Percentiles rank a stretch among this genome's conserved stretches.
Conservation (phyloP, 1,140 invertebrate species). For the Eulimnadia texana region DNA sequence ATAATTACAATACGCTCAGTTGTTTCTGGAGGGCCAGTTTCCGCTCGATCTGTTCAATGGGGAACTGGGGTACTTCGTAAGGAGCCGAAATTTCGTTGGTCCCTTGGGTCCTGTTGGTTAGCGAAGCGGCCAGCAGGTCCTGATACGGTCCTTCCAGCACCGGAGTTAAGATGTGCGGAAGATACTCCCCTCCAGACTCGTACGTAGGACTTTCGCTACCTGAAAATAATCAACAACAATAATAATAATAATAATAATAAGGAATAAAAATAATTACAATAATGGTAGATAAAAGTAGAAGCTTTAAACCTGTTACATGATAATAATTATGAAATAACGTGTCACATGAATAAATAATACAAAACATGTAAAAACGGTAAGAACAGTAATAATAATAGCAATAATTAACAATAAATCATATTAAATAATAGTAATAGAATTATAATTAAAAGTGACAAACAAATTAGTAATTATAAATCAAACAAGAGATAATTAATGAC, state of each 20-base stretch:
- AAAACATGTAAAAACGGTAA: neutral
- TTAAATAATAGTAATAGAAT: neutral
- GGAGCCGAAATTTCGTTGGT: conserved; percentile 83
- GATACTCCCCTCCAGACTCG: neutral
- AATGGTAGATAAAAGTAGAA: neutral
- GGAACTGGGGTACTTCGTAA: conserved; percentile 90
- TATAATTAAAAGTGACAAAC: neutral
- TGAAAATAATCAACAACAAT: neutral
- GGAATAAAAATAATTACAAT: neutral
- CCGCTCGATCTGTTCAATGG: conserved; percentile 91
- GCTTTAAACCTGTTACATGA: neutral
- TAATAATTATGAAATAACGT: neutral
- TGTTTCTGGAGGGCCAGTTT: conserved; percentile 82
- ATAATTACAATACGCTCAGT: conserved; percentile 66
- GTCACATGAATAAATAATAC: neutral
- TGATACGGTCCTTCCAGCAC: conserved; percentile 1
- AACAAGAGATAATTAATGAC: neutral
- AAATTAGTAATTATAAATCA: neutral
- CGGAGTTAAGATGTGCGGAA: neutral
- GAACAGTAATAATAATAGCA: neutral
- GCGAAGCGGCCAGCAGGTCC: neutral
- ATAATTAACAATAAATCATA: neutral
- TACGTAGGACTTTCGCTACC: conserved; percentile 8
- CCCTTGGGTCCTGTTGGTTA: conserved; percentile 31
- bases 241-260: neutral